Conservation (phyloP, 1,140 invertebrate species). For the Drosophila kanapiae region DNA sequence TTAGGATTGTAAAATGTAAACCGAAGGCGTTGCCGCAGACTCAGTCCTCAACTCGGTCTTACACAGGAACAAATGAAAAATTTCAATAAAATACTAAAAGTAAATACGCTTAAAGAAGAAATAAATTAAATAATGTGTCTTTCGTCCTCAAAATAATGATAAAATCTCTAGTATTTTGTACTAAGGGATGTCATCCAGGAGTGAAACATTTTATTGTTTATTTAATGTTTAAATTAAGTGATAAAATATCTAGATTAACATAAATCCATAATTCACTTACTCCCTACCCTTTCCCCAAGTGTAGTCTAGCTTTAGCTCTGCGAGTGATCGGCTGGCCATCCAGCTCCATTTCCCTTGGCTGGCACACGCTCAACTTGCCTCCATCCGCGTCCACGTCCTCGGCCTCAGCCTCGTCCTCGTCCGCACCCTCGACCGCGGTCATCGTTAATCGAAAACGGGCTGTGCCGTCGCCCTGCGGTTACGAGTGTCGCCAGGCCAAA, state of each 20-base stretch:
- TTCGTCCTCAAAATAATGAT: background rate
- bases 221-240: too few relatives aligned
- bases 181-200: too few relatives aligned
- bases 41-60: slow-evolving; percentile 21
- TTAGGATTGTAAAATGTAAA: slow-evolving; percentile 83
- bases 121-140: background rate
- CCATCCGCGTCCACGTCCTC: slow-evolving; percentile 7
- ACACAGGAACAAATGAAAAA: slow-evolving; percentile 3
- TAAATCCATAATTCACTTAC: too few relatives aligned
- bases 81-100: background rate
- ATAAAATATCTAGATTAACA: too few relatives aligned
- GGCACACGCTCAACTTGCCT: slow-evolving; percentile 67
- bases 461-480: slow-evolving; percentile 73
- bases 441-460: slow-evolving; percentile 75
- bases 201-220: too few relatives aligned
- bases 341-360: slow-evolving; percentile 58
- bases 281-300: slow-evolving; percentile 8
- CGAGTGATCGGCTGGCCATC: slow-evolving; percentile 26
- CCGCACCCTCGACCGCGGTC: slow-evolving; percentile 19
- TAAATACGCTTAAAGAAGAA: too few relatives aligned
- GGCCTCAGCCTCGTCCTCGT: slow-evolving; percentile 22
- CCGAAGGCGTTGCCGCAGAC: slow-evolving; percentile 73
- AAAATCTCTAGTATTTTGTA: background rate
- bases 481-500: slow-evolving; percentile 57
- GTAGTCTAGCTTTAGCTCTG: slow-evolving; percentile 35